Conservation (phyloP, 2,113 vertebrate genomes). For the Platichthys flesus region DNA sequence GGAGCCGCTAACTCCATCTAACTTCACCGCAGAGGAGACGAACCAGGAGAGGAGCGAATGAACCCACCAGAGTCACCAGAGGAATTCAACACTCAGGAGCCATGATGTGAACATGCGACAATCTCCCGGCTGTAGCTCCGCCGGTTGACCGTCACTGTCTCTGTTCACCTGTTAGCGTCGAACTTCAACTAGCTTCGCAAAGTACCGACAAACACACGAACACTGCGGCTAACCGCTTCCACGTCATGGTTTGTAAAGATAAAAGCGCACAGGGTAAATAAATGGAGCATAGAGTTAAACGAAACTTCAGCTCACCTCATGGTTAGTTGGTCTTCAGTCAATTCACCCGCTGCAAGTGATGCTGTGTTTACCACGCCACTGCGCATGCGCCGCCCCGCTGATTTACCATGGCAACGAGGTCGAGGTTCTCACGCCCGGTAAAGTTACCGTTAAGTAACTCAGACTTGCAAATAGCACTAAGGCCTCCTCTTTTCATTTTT, state of each 20-base stretch:
- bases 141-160: not conserved
- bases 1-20: not conserved
- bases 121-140: not conserved
- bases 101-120: not conserved
- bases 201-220: not conserved
- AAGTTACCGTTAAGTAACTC: not conserved
- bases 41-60: not conserved
- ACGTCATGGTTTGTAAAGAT: too few relatives aligned
- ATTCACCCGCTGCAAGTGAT: conserved; percentile 9
- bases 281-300: not conserved
- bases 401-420: not conserved
- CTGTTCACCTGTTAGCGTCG: not conserved
- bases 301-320: conserved; percentile 30
- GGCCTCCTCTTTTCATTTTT: too few relatives aligned
- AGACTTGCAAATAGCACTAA: too few relatives aligned
- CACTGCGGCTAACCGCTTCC: rapidly evolving
- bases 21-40: not conserved
- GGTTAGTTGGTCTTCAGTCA: not conserved
- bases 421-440: not conserved
- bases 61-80: not conserved
- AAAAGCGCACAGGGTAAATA: not conserved
- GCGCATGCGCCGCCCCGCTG: conserved; percentile 36
- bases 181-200: not conserved
- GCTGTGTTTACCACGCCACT: conserved; percentile 5
- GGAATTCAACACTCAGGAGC: not conserved